Evolutionary conservation across 2,888 invertebrate species (phyloP).

Genomic region (Bursaphelenchus okinawaensis): DNA sequence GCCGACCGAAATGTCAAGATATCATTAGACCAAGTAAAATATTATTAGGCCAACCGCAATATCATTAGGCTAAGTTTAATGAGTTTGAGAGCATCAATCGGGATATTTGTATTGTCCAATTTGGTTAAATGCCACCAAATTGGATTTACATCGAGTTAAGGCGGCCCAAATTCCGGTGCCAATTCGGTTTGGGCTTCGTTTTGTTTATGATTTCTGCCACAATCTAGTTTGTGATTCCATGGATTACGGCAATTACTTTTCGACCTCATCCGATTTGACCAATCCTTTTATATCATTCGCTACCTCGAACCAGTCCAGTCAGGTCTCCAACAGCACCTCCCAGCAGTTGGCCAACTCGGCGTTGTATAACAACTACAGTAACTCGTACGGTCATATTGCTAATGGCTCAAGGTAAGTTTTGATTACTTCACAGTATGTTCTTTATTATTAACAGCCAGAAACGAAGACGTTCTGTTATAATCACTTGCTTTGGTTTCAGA

Average conservation of each 20-base stretch:
- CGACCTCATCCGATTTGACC: slow-evolving; percentile 3
- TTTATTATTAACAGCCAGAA: too few species aligned
- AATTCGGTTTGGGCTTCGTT: background rate
- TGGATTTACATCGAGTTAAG: background rate
- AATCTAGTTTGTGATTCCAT: background rate
- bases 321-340: background rate
- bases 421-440: too few species aligned
- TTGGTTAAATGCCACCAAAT: background rate
- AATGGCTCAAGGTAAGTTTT: background rate
- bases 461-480: too few species aligned
- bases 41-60: background rate
- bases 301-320: background rate
- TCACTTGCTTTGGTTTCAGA: background rate
- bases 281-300: slow-evolving; percentile 3
- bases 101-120: background rate
- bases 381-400: slow-evolving; percentile 2
- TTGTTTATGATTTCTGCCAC: background rate
- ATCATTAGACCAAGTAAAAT: too few species aligned
- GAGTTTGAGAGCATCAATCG: background rate
- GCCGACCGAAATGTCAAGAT: too few species aligned
- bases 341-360: background rate
- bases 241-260: slow-evolving; percentile 6
- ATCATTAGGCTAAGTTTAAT: background rate
- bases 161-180: background rate
- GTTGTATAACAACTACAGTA: slow-evolving; percentile 2